phyloP scores from a whole-genome alignment of 2,888 invertebrate species.

The Drosophila greeni region DNA sequence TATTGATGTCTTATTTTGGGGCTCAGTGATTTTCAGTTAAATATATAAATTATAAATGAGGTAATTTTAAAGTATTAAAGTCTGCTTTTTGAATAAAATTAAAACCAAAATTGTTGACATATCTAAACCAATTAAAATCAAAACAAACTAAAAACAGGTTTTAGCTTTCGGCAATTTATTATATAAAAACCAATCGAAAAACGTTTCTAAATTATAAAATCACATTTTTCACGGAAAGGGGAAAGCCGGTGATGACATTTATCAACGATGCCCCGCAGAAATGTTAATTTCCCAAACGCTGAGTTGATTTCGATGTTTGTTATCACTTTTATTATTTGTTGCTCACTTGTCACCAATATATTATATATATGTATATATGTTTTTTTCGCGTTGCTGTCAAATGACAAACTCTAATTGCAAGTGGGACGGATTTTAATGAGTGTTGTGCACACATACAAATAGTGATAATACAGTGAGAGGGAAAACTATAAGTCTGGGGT shows the following conservation, averaged over 20 bases:
- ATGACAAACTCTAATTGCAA: conserved; percentile 72
- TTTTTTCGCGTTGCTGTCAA: conserved; percentile 60
- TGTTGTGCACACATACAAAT: conserved; percentile 22
- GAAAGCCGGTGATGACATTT: conserved; percentile 27
- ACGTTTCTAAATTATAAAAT: conserved; percentile 12
- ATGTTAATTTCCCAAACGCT: conserved; percentile 6
- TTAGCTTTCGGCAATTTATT: neutral
- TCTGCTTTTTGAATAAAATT: neutral
- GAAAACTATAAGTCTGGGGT: neutral
- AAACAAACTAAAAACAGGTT: neutral
- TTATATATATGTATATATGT: conserved; percentile 17
- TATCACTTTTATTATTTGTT: conserved; percentile 38
- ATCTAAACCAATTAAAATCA: neutral
- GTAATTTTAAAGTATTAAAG: neutral
- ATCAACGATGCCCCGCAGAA: conserved; percentile 17
- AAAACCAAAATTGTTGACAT: neutral
- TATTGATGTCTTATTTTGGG: conserved; percentile 5
- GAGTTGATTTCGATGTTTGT: conserved; percentile 23
- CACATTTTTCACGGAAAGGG: conserved; percentile 4
- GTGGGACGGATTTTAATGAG: conserved; percentile 68
- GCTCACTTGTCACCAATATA: conserved; percentile 56
- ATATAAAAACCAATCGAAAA: neutral
- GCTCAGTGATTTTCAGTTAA: conserved; percentile 2
- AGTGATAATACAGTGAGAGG: neutral
- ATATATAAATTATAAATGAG: neutral